Evolutionary conservation across 2,113 vertebrate species (phyloP), one percentile per base, ranked within the genome.

Genomic region (Elephas maximus): DNA sequence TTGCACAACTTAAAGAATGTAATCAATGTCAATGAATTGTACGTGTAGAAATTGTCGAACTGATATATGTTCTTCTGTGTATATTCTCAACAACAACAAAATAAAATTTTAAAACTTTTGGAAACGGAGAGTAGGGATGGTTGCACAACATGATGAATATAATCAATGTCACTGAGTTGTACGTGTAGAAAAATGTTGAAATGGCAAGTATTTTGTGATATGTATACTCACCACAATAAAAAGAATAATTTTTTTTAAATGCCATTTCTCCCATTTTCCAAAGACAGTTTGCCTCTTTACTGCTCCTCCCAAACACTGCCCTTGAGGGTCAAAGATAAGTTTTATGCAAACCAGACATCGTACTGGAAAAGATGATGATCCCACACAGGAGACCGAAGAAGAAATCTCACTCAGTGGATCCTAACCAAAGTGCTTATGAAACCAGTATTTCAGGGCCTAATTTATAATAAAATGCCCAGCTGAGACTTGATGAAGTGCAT

Each of bases 371-470:
- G 53, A 96, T 41, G 26, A 62, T 94, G 53, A 53, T 51, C 67
- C 20, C 41, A 63, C 57, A 33, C 78, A n/a, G 17, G 23, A 96
- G 73, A 73, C 69, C 71, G 76, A 63, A 41, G 73, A 44, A 63
- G 41, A 69, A 93, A 80, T 90, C 69, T 76, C 85, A 30, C 14
- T 82, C 53, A 44, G 20, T 45, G 44, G 53, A 37, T 80, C 26
- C 41, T 85, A 96, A 93, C 63, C 81, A 94, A 94, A 86, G 85
- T 86, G 45, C 80, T 96, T 84, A 90, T 76, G 37, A 92, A 97
- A 30, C 28, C 81, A 90, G 48, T n/a, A 76, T 85, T 60, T 79
- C 78, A 84, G n/a, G 79, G 21, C 26, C 67, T 90, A 57, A 74
- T 93, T 90, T 81, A 67, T 41, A 95, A 88, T 77, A 45, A 90